A percentile compares a stretch with the other conserved stretches of the same genome.
Conservation (phyloP, 2,113 vertebrate genomes). For the Nerophis lumbriciformis region DNA sequence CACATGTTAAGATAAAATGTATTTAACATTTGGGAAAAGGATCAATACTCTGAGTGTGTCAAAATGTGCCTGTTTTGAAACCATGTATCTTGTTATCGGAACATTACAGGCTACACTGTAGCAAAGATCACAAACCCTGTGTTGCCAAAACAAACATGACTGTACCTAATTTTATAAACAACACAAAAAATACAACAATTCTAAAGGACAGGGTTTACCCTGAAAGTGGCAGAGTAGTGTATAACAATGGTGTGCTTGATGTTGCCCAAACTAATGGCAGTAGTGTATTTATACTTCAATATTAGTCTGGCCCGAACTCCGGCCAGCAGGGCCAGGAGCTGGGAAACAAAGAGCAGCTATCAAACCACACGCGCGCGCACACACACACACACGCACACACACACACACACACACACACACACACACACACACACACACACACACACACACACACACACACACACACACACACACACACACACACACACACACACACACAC, state of each 20-base stretch:
- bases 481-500: slow-evolving; percentile 34
- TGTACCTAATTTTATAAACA: slow-evolving; percentile 25
- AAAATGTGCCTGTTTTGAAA: slow-evolving; percentile 1
- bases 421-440: slow-evolving; percentile 5
- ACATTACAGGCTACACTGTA: slow-evolving; percentile 11
- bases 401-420: no score
- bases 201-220: slow-evolving; percentile 51
- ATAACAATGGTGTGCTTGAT: slow-evolving; percentile 66
- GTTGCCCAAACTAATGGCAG: slow-evolving; percentile 46
- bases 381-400: no score
- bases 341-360: slow-evolving; percentile 62
- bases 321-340: slow-evolving; percentile 56
- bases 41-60: neutral
- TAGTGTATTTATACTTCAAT: slow-evolving; percentile 69
- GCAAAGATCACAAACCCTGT: slow-evolving; percentile 5
- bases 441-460: slow-evolving; percentile 17
- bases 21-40: neutral
- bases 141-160: slow-evolving; percentile 25
- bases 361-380: slow-evolving; percentile 50
- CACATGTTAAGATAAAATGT: neutral
- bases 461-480: slow-evolving; percentile 17
- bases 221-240: slow-evolving; percentile 53
- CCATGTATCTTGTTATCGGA: slow-evolving; percentile 13
- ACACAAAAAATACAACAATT: slow-evolving; percentile 33
- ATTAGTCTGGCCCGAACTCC: slow-evolving; percentile 61